Base-by-base conservation (phyloP, 2,797 vertebrate species). In the Ara ararauna region DNA sequence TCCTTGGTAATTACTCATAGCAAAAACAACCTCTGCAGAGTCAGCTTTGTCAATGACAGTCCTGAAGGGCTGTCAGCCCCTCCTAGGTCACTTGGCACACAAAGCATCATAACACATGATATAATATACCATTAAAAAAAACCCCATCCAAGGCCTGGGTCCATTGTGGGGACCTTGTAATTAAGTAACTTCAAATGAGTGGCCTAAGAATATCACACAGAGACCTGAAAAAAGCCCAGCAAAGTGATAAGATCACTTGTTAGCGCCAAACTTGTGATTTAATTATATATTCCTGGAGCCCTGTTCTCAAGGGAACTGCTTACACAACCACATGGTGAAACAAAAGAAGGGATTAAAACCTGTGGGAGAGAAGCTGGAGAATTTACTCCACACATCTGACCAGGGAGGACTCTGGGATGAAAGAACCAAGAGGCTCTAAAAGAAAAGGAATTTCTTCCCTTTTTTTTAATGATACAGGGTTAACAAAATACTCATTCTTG, bases 291-390 rank as follows among this genome's bases (percentile, higher is more conserved):
- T 96, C 97, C 87, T 72, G 84, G 70, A 88, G 91, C 91, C 83
- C 53, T 81, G 91, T 96, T 96, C 96, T 95, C 95, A 89, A 62
- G 58, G 96, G 97, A 98, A 97, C 97, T 95, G 61, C 96, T 98
- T 96, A 96, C 96, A 95, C 94, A 94, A 96, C 95, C 81, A 42
- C 83, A 72, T 67, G 91, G 97, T 64, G 79, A 97, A 97, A 98
- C 97, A 97, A 97, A 98, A 92, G 85, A 96, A 76, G 90, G 93
- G 96, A 97, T 97, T 98, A 98, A 91, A 94, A 92, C 85, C 82
- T 94, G 60, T 76, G 77, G 91, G 94, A 96, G 94, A 87, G 74
- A 44, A 95, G 92, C 89, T 83, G 75, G 87, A 91, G 73, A 95
- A 85, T 94, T 95, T 76, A 20, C 34, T 88, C 38, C 1, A 0